A percentile compares a stretch with the other conserved stretches of the same genome.
Conservation (phyloP, 2,797 vertebrate species). For the Malacoraja senta region DNA sequence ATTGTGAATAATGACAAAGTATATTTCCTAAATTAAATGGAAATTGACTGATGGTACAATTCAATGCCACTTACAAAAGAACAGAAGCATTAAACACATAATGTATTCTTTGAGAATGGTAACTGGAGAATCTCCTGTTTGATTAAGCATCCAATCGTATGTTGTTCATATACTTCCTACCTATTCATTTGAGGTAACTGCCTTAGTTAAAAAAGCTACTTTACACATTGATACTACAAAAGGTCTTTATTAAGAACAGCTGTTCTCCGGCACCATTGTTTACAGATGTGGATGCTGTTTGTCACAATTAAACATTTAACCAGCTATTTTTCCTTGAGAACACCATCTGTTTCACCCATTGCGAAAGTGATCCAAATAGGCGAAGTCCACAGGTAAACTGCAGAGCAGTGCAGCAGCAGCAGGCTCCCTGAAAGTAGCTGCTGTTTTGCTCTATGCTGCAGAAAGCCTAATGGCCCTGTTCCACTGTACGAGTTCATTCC, state of each 20-base stretch:
- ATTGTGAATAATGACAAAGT: background rate
- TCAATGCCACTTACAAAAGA: background rate
- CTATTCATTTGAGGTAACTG: background rate
- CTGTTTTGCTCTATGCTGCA: background rate
- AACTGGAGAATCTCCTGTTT: background rate
- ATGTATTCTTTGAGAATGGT: background rate
- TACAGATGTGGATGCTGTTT: background rate
- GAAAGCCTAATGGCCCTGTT: background rate
- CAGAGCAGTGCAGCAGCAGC: background rate
- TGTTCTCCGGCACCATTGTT: background rate
- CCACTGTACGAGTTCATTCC: no score
- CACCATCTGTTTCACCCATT: background rate
- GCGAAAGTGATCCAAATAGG: background rate
- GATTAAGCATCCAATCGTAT: background rate
- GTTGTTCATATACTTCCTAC: background rate
- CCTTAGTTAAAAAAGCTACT: background rate
- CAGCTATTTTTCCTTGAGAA: background rate
- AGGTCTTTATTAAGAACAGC: background rate
- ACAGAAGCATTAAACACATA: background rate
- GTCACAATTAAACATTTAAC: background rate
- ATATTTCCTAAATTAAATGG: slow-evolving; percentile 5
- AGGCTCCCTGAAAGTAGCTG: background rate
- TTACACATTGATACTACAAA: no score
- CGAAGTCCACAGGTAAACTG: background rate
- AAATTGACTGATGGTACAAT: background rate